A percentile compares a stretch with the other conserved stretches of the same genome.
Conservation (phyloP, 2,113 vertebrate genomes). For the human (Homo sapiens) region DNA sequence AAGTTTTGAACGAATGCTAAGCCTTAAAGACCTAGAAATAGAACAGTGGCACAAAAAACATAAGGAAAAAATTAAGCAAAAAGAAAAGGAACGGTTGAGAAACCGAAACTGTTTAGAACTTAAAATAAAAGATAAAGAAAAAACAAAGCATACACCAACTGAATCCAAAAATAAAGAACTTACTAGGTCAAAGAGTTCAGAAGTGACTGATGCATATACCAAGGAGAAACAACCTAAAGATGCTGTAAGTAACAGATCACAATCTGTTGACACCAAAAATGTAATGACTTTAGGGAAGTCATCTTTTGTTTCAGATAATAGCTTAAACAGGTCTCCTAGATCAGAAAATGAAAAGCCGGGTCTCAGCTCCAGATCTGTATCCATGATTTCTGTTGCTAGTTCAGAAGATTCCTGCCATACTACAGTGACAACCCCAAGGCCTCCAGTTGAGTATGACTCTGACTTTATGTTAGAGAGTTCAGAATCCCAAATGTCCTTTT, state of each 20-base stretch:
- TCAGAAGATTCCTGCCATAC: constrained; percentile 96
- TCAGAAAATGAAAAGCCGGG: constrained; percentile 91
- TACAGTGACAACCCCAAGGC: constrained; percentile 89
- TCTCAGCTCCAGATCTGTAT: constrained; percentile 93
- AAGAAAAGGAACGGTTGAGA: constrained; percentile 95
- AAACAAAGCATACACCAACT: constrained; percentile 81
- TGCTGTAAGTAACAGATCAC: constrained; percentile 85
- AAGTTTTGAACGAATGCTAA: constrained; percentile 99
- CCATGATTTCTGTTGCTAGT: constrained; percentile 93
- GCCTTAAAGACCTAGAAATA: constrained; percentile 97
- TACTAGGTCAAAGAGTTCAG: constrained; percentile 94
- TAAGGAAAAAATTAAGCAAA: constrained; percentile 99
- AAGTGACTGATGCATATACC: constrained; percentile 86
- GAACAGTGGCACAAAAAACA: constrained; percentile 99
- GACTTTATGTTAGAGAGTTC: constrained; percentile 92
- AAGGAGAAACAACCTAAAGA: constrained; percentile 92
- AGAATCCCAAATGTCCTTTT: constrained; percentile 94
- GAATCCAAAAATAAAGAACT: constrained; percentile 93
- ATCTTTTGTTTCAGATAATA: constrained; percentile 87
- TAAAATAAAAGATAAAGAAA: constrained; percentile 92
- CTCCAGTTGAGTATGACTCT: constrained; percentile 90
- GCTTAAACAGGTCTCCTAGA: constrained; percentile 90
- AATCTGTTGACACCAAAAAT: constrained; percentile 91
- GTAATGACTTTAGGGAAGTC: constrained; percentile 83
- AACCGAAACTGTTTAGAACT: constrained; percentile 90